Evolutionary conservation across 2,113 vertebrate genomes (phyloP).

Genomic region (Alces alces): DNA sequence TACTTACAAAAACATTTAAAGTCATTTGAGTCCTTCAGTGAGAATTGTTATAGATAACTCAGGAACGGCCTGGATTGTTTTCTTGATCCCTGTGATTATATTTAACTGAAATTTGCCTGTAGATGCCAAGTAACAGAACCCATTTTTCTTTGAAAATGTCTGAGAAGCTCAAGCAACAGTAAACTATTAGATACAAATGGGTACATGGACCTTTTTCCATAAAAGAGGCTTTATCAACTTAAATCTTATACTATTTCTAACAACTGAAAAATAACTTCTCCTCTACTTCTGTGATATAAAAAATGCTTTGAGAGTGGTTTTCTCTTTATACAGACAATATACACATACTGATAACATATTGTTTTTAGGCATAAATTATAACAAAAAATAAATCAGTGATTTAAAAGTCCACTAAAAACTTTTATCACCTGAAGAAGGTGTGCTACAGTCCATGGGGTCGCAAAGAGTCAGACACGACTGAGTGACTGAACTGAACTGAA

Average conservation of each 20-base stretch:
- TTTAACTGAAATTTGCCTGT: not conserved
- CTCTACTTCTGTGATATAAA: not conserved
- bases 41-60: not conserved
- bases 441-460: not conserved
- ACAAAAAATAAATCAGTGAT: constrained; percentile 42
- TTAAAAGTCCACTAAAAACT: constrained; percentile 59
- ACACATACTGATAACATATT: constrained; percentile 43
- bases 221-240: not conserved
- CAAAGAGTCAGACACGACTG: not conserved
- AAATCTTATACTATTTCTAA: constrained; percentile 19
- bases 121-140: not conserved
- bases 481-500: not conserved
- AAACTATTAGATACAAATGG: constrained; percentile 25
- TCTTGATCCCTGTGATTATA: not conserved
- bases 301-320: not conserved
- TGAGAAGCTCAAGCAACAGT: constrained; percentile 14
- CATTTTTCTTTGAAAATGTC: not conserved
- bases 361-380: constrained; percentile 50
- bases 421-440: constrained; percentile 10
- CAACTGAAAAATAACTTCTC: not conserved
- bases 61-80: not conserved
- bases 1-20: not conserved
- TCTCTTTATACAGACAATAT: not conserved
- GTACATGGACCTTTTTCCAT: not conserved
- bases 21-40: not conserved